Percentiles rank a stretch among this genome's conserved stretches.
These are phyloP conservation scores for Oxycera nigricornis DNA, from an alignment of 2,888 invertebrate genomes.

Conservation along the genomic window DNA sequence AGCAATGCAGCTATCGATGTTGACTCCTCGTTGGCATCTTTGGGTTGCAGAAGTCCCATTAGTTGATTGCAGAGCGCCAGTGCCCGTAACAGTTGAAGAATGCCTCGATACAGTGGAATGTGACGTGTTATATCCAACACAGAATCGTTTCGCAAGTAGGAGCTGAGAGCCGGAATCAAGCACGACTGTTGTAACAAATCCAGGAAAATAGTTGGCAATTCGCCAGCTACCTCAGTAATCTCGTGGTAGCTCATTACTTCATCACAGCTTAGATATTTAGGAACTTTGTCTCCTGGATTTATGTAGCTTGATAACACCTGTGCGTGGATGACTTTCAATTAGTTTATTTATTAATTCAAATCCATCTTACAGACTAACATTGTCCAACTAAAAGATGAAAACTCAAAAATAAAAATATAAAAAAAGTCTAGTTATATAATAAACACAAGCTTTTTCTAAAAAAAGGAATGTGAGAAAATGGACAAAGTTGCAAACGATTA, in stretches of 20 bases:
- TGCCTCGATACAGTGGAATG: conserved; percentile 89
- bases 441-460: no score
- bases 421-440: no score
- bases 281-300: conserved; percentile 71
- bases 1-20: conserved; percentile 79
- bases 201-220: conserved; percentile 75
- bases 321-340: no score
- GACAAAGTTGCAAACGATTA: no score
- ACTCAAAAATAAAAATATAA: no score
- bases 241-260: conserved; percentile 60
- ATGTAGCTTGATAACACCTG: conserved; percentile 90
- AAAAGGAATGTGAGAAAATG: no score
- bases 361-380: no score
- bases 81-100: conserved; percentile 81
- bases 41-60: conserved; percentile 71
- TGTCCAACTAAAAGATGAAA: no score
- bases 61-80: conserved; percentile 70
- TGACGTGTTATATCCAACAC: conserved; percentile 97
- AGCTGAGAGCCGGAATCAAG: conserved; percentile 85
- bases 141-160: conserved; percentile 93
- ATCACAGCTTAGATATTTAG: conserved; percentile 59
- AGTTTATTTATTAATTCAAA: no score
- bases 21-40: conserved; percentile 61
- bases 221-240: conserved; percentile 60
- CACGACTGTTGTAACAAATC: conserved; percentile 83